These are phyloP conservation scores for Cairina moschata DNA, from an alignment of 2,113 vertebrate species.

Conservation along the genomic window DNA sequence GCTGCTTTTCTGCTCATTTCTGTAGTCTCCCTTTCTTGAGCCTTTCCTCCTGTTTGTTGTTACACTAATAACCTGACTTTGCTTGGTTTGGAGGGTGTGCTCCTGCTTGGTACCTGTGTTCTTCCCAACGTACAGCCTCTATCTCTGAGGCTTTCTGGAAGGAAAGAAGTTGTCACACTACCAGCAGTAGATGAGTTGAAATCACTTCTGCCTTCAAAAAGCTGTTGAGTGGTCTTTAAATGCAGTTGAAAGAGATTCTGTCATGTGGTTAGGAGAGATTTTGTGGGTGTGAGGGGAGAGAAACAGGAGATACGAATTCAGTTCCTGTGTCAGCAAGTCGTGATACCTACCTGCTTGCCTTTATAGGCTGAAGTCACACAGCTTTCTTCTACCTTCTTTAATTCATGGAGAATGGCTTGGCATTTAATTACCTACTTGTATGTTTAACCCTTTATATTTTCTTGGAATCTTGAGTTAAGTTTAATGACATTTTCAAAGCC, in stretches of 20 bases:
- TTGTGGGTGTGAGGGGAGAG: not conserved
- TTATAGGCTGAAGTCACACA: not conserved
- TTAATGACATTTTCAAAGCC: slow-evolving; percentile 23
- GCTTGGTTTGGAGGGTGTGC: not conserved
- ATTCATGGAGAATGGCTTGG: slow-evolving; percentile 21
- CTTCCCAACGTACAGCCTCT: not conserved
- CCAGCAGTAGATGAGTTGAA: not conserved
- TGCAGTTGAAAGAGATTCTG: not conserved
- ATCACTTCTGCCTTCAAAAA: not conserved
- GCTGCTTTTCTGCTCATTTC: not conserved
- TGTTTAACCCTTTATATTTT: slow-evolving; percentile 46
- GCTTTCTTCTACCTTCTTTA: not conserved
- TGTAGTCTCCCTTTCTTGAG: not conserved
- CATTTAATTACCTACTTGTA: slow-evolving; percentile 29
- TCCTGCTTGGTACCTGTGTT: not conserved
- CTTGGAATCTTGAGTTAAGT: not conserved
- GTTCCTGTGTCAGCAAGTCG: not conserved
- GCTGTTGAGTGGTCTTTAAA: not conserved
- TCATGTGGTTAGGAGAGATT: not conserved
- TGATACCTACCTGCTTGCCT: not conserved
- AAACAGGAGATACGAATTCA: not conserved
- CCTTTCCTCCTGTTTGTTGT: not conserved
- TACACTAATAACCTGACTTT: slow-evolving; percentile 17
- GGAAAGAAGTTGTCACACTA: not conserved
- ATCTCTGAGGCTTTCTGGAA: not conserved